These are phyloP conservation scores for Icerya purchasi DNA, from an alignment of 2,888 invertebrate species.

Conservation along the genomic window DNA sequence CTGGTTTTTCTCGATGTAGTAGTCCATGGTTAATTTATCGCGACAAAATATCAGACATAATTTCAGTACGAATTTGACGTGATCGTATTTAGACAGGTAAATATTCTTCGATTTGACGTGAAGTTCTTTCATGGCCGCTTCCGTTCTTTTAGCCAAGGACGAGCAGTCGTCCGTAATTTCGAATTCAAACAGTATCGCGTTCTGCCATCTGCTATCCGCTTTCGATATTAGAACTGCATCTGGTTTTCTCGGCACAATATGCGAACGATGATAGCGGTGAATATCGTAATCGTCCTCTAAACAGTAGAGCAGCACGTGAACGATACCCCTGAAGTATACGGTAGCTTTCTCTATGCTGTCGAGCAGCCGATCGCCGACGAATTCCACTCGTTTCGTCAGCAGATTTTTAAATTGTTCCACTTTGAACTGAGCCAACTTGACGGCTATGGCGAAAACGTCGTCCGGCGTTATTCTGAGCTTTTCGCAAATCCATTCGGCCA, in stretches of 20 bases:
- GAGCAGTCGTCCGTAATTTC: neutral
- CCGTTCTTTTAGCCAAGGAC: neutral
- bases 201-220: neutral
- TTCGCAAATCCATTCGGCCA: neutral
- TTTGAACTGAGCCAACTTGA: neutral
- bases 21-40: neutral
- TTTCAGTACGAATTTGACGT: neutral
- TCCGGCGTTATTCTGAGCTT: neutral
- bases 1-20: neutral
- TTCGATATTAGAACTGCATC: neutral
- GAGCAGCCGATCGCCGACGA: neutral
- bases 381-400: neutral
- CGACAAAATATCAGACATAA: neutral
- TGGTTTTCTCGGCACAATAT: neutral
- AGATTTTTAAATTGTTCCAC: neutral
- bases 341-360: neutral
- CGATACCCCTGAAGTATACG: neutral
- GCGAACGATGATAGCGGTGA: neutral
- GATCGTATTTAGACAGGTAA: neutral
- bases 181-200: neutral
- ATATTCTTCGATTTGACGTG: neutral
- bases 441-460: neutral
- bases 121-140: neutral
- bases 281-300: neutral
- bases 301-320: neutral